Conservation (phyloP, 2,888 invertebrate species). For the Glomeris marginata region DNA sequence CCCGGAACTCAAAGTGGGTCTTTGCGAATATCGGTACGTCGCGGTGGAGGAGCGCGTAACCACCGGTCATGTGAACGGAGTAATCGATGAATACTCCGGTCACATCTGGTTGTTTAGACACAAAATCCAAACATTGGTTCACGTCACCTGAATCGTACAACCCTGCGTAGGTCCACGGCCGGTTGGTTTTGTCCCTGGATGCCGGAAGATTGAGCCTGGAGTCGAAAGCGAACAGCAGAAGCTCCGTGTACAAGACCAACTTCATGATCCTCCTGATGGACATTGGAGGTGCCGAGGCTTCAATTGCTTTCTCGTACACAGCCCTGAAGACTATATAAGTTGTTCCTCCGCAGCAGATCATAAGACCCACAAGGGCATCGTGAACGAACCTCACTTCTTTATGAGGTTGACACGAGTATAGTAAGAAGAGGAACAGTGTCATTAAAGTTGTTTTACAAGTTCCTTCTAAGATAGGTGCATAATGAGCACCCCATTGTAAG, state of each 20-base stretch:
- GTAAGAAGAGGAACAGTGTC: background rate
- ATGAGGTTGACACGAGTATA: slow-evolving; percentile 5
- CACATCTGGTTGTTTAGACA: slow-evolving; percentile 8
- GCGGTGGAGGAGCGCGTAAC: slow-evolving; percentile 5
- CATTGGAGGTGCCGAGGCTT: background rate
- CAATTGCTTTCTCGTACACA: slow-evolving; percentile 3
- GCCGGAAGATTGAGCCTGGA: slow-evolving; percentile 6
- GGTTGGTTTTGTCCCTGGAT: slow-evolving; percentile 1
- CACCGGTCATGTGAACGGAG: slow-evolving; percentile 11
- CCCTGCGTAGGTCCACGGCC: slow-evolving; percentile 6
- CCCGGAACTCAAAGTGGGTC: slow-evolving; percentile 10
- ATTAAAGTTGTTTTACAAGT: background rate
- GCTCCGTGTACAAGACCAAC: slow-evolving; percentile 10
- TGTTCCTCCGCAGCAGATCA: background rate
- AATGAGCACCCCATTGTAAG: too few relatives aligned
- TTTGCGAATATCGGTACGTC: slow-evolving; percentile 8
- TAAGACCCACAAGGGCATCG: slow-evolving; percentile 8
- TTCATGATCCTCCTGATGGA: slow-evolving; percentile 6
- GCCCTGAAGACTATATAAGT: slow-evolving; percentile 5
- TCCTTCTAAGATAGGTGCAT: too few relatives aligned
- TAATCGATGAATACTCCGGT: slow-evolving; percentile 11
- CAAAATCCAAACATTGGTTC: slow-evolving; percentile 8
- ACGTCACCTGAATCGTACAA: slow-evolving; percentile 10
- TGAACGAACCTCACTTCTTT: slow-evolving; percentile 8
- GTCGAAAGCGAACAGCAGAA: slow-evolving; percentile 11